Evolutionary conservation across 2,797 vertebrate genomes (phyloP).

Genomic region (Pangasius larnaudii): DNA sequence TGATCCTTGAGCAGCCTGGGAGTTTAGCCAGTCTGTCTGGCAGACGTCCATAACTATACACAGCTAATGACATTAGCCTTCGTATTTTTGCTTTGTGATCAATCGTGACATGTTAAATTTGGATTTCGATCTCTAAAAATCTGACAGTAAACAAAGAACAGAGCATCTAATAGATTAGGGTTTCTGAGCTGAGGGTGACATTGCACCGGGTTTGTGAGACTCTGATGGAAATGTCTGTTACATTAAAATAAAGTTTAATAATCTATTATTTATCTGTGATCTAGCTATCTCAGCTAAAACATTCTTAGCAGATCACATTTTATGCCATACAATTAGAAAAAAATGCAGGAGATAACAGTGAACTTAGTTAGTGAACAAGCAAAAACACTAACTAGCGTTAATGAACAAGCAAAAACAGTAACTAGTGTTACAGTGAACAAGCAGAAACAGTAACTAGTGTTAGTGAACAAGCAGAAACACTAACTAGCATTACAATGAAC

Average conservation of each 20-base stretch:
- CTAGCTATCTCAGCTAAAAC: not conserved
- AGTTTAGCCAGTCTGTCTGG: constrained; percentile 25
- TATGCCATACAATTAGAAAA: not conserved
- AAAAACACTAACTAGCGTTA: not conserved
- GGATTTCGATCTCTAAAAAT: not conserved
- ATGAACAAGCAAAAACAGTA: not conserved
- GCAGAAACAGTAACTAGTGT: no score
- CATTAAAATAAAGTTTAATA: not conserved
- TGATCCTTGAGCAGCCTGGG: constrained; percentile 8
- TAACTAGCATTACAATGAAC: not conserved
- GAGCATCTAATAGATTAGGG: not conserved
- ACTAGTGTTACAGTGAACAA: no score
- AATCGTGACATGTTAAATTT: not conserved
- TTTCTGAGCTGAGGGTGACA: constrained; percentile 4
- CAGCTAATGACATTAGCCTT: constrained; percentile 21
- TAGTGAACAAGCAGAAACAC: not conserved
- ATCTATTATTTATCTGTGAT: not conserved
- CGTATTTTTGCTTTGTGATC: not conserved
- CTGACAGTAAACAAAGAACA: not conserved
- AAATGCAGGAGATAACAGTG: not conserved
- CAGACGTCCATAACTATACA: constrained; percentile 2
- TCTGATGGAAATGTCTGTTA: not conserved
- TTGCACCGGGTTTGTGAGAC: not conserved
- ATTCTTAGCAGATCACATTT: not conserved
- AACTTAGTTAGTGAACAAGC: no score